A percentile compares a stretch with the other conserved stretches of the same genome.
Conservation (phyloP, 2,113 vertebrate genomes). For the Limanda limanda region DNA sequence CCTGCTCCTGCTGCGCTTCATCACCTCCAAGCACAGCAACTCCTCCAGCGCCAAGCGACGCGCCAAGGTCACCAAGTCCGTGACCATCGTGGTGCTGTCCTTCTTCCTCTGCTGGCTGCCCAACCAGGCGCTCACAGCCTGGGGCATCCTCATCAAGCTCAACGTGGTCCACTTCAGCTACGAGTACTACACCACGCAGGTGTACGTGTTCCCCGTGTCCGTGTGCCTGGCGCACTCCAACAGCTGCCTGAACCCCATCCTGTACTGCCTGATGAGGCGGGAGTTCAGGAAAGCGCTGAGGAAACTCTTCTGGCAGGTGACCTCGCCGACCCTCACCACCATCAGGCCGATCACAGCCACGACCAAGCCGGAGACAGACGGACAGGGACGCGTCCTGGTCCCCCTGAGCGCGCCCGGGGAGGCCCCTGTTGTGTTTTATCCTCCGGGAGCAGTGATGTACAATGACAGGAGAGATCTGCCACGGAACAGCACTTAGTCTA, state of each 20-base stretch:
- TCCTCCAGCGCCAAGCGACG: conserved; percentile 86
- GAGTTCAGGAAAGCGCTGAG: conserved; percentile 94
- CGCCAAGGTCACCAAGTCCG: conserved; percentile 93
- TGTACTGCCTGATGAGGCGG: conserved; percentile 95
- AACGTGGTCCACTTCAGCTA: conserved; percentile 92
- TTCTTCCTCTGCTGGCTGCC: conserved; percentile 98
- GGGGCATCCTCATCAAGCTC: conserved; percentile 96
- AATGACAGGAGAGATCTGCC: conserved; percentile 85
- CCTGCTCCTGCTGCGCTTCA: conserved; percentile 89
- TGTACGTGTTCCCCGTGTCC: conserved; percentile 92
- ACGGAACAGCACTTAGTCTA: conserved; percentile 80
- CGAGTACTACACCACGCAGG: conserved; percentile 92
- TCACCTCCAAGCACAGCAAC: conserved; percentile 86
- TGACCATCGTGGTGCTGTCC: conserved; percentile 92
- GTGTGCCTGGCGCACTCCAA: conserved; percentile 97
- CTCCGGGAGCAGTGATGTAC: conserved; percentile 88
- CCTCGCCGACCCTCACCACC: conserved; percentile 86
- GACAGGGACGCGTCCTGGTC: conserved; percentile 77
- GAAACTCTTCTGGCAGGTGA: conserved; percentile 89
- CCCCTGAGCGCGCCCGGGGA: conserved; percentile 60
- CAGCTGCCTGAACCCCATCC: conserved; percentile 95
- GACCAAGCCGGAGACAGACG: conserved; percentile 88
- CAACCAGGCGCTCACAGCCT: conserved; percentile 93
- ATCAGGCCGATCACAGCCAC: conserved; percentile 89
- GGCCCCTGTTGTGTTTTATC: conserved; percentile 84